These are phyloP conservation scores for Vanacampus margaritifer DNA, from an alignment of 2,113 vertebrate species.

Conservation along the genomic window DNA sequence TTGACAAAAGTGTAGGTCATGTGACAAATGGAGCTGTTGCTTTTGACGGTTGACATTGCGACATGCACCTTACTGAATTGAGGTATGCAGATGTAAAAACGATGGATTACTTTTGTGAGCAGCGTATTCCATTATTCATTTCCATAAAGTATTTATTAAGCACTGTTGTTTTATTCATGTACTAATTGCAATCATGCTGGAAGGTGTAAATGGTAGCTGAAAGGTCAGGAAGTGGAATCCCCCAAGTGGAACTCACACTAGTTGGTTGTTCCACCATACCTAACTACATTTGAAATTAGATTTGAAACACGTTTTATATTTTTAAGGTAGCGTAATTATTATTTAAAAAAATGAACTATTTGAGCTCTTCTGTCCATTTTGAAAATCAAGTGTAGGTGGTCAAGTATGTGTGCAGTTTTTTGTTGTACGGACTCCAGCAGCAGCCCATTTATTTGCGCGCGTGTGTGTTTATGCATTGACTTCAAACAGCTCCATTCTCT, in stretches of 20 bases:
- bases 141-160: slow-evolving; percentile 1
- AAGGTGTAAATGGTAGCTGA: background rate
- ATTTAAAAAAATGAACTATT: too few species aligned
- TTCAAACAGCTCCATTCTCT: slow-evolving; percentile 35
- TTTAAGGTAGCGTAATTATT: too few species aligned
- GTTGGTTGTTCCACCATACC: background rate
- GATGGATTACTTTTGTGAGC: background rate
- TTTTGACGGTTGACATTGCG: background rate
- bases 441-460: background rate
- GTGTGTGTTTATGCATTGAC: background rate
- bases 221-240: background rate
- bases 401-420: background rate
- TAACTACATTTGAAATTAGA: background rate
- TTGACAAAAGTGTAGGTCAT: background rate
- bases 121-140: background rate
- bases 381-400: background rate
- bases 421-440: background rate
- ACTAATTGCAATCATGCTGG: background rate
- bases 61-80: background rate
- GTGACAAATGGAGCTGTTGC: background rate
- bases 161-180: background rate
- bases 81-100: background rate
- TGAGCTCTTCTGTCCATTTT: too few species aligned
- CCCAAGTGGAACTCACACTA: background rate
- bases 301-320: too few species aligned